Evolutionary conservation across 2,113 vertebrate genomes (phyloP).

Genomic region (Eidolon helvum): DNA sequence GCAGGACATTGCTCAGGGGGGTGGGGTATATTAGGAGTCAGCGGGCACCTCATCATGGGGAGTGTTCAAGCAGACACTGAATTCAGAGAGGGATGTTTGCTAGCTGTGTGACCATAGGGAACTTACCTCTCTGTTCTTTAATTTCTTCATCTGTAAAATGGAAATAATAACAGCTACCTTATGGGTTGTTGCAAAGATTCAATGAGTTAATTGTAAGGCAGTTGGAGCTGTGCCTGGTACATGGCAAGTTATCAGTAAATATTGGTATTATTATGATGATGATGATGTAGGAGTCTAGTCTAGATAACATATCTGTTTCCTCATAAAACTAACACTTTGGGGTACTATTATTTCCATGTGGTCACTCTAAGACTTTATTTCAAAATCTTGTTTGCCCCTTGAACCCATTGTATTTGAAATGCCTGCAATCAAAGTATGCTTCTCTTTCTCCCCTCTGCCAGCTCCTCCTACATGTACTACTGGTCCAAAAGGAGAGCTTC

Average conservation of each 20-base stretch:
- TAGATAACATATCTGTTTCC: background rate
- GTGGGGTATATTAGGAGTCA: background rate
- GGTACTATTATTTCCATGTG: background rate
- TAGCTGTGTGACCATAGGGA: background rate
- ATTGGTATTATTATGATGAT: background rate
- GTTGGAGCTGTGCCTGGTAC: background rate
- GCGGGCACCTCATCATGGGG: background rate
- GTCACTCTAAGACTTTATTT: conserved; percentile 7
- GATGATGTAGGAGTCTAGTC: background rate
- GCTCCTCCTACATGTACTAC: background rate
- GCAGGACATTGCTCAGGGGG: background rate
- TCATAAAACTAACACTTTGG: background rate
- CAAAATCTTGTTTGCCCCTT: conserved; percentile 19
- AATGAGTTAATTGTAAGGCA: background rate
- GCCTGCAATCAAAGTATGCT: background rate
- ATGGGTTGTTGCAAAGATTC: background rate
- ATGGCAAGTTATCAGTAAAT: background rate
- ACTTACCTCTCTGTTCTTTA: background rate
- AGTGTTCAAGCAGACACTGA: background rate
- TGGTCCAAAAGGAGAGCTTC: background rate
- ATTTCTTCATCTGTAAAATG: conserved; percentile 7
- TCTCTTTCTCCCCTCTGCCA: background rate
- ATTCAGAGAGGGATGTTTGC: background rate
- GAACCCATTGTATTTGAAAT: background rate
- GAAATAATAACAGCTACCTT: background rate